phyloP scores from a whole-genome alignment of 2,797 vertebrate species.

The Coreius guichenoti region DNA sequence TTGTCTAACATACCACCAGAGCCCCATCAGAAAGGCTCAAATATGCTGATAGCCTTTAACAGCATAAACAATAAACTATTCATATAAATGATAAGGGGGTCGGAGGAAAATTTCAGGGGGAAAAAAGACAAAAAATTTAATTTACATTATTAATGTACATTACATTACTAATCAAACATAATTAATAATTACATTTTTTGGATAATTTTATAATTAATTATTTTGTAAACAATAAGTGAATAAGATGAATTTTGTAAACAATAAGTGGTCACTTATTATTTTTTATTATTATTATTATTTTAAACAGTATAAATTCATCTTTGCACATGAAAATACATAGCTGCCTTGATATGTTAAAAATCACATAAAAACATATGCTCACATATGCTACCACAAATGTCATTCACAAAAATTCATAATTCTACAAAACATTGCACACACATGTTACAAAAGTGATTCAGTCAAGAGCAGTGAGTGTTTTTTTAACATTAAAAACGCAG shows the following conservation, averaged over 20 bases:
- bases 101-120: background rate
- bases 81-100: background rate
- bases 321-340: background rate
- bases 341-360: too few relatives aligned
- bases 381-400: background rate
- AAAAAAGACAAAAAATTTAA: background rate
- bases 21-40: background rate
- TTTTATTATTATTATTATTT: too few relatives aligned
- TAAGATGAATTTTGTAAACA: background rate
- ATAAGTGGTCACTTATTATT: background rate
- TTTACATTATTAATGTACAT: background rate
- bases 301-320: background rate
- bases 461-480: too few relatives aligned
- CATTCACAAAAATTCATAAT: background rate
- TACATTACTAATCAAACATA: background rate
- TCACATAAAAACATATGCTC: too few relatives aligned
- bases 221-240: background rate
- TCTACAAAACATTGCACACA: background rate
- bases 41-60: constrained; percentile 2
- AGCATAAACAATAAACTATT: background rate
- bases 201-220: background rate
- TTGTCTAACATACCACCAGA: background rate
- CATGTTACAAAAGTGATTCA: too few relatives aligned
- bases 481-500: too few relatives aligned
- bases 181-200: background rate